These are phyloP conservation scores for Varecia variegata DNA, from an alignment of 2,797 vertebrate genomes.

Conservation along the genomic window DNA sequence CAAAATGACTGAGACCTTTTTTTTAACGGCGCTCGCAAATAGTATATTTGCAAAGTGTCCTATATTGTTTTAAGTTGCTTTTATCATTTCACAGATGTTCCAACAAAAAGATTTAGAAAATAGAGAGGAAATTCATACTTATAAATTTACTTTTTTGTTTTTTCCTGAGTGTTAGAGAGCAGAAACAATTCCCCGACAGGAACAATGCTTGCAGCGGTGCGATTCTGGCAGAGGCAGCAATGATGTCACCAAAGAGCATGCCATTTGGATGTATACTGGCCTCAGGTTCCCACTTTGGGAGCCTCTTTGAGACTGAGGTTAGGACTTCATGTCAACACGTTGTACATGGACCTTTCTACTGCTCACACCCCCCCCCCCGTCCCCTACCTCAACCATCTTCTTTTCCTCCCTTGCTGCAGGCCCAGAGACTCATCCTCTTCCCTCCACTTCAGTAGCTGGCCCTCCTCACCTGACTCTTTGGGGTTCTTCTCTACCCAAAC, in stretches of 20 bases:
- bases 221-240: background rate
- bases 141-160: background rate
- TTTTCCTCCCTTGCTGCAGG: background rate
- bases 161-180: background rate
- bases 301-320: background rate
- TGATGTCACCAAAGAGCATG: background rate
- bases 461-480: background rate
- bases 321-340: background rate
- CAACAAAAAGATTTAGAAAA: constrained; percentile 43
- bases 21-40: background rate
- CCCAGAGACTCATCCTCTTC: background rate
- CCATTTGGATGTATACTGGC: background rate
- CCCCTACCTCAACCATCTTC: rapidly evolving
- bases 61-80: background rate
- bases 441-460: background rate
- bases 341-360: rapidly evolving
- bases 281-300: background rate
- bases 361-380: background rate
- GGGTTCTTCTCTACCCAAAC: background rate
- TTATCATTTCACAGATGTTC: constrained; percentile 52
- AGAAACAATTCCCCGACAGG: background rate
- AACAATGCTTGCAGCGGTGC: background rate
- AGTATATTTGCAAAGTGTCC: background rate
- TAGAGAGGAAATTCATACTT: constrained; percentile 22
- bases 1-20: constrained; percentile 37